Evolutionary conservation across 2,113 vertebrate genomes (phyloP).

Genomic region (Dasyprocta punctata): DNA sequence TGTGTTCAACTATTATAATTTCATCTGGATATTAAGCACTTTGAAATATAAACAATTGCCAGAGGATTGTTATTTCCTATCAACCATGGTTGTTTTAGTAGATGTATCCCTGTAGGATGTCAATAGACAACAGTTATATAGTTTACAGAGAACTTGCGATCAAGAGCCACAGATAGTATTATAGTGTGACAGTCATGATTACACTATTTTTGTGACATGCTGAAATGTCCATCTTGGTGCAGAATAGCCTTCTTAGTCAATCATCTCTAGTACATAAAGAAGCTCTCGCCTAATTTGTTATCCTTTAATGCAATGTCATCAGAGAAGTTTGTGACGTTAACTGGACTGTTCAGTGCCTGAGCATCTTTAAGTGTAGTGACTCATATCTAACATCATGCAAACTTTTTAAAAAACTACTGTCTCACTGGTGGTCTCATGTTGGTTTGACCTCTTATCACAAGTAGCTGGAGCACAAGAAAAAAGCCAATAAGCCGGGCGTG

Average conservation of each 20-base stretch:
- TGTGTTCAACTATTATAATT: neutral
- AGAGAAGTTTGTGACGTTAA: too few species aligned
- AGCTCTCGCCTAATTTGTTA: neutral
- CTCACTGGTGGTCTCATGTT: too few species aligned
- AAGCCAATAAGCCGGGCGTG: too few species aligned
- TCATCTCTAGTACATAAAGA: neutral
- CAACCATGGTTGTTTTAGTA: neutral
- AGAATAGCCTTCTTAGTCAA: neutral
- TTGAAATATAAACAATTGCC: neutral
- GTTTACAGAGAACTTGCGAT: neutral
- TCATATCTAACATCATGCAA: too few species aligned
- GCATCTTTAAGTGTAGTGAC: too few species aligned
- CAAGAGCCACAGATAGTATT: neutral
- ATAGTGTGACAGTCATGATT: neutral
- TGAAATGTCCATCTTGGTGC: too few species aligned
- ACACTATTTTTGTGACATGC: too few species aligned
- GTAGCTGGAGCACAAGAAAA: too few species aligned
- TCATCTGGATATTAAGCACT: neutral
- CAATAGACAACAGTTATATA: neutral
- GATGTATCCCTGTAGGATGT: neutral
- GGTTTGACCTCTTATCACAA: too few species aligned
- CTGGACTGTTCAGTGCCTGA: too few species aligned
- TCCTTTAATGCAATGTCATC: too few species aligned
- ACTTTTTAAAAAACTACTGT: too few species aligned
- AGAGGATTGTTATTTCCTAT: neutral